Evolutionary conservation across 1,140 invertebrate genomes (phyloP).

Genomic region (Orchesella cincta): DNA sequence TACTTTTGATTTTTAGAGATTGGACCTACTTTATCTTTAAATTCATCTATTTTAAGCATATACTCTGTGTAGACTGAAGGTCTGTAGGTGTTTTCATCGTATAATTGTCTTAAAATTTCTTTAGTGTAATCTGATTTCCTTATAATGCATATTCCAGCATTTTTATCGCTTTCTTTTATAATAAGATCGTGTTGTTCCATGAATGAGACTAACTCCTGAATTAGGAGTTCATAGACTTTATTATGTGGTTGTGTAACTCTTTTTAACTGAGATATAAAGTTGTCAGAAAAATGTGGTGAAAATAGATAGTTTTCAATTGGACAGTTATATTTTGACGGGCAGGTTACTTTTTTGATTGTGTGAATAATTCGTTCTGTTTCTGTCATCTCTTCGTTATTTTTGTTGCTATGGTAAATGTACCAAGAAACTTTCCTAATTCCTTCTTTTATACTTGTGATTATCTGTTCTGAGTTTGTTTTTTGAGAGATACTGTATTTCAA

Average conservation of each 20-base stretch:
- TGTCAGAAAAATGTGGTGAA: background rate
- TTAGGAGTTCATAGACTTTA: background rate
- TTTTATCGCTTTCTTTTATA: background rate
- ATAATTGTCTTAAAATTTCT: background rate
- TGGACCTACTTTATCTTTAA: background rate
- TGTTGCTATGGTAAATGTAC: too few relatives aligned
- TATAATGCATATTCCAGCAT: conserved; percentile 3
- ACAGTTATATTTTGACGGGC: background rate
- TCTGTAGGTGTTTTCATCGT: background rate
- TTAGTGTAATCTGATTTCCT: background rate
- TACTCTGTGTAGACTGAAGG: background rate
- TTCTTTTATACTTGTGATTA: too few relatives aligned
- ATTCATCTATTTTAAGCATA: background rate
- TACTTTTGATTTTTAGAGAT: background rate
- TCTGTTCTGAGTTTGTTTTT: too few relatives aligned
- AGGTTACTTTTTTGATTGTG: background rate
- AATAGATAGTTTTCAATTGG: background rate
- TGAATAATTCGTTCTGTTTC: background rate
- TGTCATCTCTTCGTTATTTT: too few relatives aligned
- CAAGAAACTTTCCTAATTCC: too few relatives aligned
- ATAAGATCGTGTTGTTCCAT: background rate
- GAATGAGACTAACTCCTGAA: background rate
- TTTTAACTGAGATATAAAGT: background rate
- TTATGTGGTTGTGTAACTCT: background rate
- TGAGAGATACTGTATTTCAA: too few relatives aligned